These are phyloP conservation scores for Spermophilus dauricus DNA, from an alignment of 2,113 vertebrate species.

Conservation along the genomic window DNA sequence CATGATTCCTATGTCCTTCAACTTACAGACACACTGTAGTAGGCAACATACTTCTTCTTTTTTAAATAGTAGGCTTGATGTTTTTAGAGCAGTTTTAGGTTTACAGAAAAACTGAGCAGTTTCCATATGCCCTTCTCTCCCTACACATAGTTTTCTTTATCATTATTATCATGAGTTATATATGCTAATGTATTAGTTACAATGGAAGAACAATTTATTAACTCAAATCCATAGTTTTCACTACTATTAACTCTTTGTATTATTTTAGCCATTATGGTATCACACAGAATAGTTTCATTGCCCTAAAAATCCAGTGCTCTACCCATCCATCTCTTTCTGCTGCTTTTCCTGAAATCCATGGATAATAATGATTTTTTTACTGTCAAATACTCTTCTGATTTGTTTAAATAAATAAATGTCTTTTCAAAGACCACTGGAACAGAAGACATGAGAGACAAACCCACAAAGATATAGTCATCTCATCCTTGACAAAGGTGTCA, in stretches of 20 bases:
- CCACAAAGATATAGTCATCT: no score
- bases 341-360: not conserved
- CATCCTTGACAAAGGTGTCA: no score
- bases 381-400: not conserved
- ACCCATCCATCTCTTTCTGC: not conserved
- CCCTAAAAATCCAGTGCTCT: not conserved
- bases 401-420: not conserved
- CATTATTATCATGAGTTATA: not conserved
- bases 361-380: not conserved
- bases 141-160: not conserved
- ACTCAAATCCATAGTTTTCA: not conserved
- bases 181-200: not conserved
- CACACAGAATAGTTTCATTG: not conserved
- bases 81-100: not conserved
- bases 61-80: not conserved
- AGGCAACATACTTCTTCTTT: not conserved
- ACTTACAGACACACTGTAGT: not conserved
- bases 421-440: no score
- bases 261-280: not conserved
- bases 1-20: not conserved
- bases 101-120: not conserved
- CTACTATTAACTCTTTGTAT: not conserved
- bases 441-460: no score
- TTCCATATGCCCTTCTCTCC: not conserved
- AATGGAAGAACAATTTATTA: not conserved